Evolutionary conservation across 2,797 vertebrate genomes (phyloP).

Genomic region (Scolopax bukidnonensis): DNA sequence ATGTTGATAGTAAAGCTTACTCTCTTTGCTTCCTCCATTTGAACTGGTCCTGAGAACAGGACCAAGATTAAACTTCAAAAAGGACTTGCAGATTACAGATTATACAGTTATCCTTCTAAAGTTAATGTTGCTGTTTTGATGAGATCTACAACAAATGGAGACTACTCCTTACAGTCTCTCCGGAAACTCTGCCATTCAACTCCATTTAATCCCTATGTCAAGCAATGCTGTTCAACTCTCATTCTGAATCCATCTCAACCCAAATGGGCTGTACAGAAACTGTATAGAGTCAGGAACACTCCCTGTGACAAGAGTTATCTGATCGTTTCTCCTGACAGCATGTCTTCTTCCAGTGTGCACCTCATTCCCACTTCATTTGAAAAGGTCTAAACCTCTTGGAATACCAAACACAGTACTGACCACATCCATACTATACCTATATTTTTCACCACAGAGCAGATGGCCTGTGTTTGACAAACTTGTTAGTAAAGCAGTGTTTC

Average conservation of each 20-base stretch:
- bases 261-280: not conserved
- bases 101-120: not conserved
- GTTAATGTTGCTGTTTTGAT: not conserved
- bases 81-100: not conserved
- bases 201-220: not conserved
- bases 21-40: not conserved
- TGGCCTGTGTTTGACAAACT: not conserved
- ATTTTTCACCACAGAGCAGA: not conserved
- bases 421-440: not conserved
- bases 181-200: not conserved
- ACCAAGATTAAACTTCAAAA: not conserved
- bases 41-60: not conserved
- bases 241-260: not conserved
- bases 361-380: not conserved
- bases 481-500: not conserved
- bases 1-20: not conserved
- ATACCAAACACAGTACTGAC: not conserved
- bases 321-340: not conserved
- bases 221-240: not conserved
- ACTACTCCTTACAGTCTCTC: not conserved
- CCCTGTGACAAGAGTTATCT: not conserved
- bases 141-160: not conserved
- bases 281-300: not conserved
- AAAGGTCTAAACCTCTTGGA: not conserved
- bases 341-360: rapidly evolving